Conservation (phyloP, 2,888 invertebrate genomes). For the Hoplodrina blanda region DNA sequence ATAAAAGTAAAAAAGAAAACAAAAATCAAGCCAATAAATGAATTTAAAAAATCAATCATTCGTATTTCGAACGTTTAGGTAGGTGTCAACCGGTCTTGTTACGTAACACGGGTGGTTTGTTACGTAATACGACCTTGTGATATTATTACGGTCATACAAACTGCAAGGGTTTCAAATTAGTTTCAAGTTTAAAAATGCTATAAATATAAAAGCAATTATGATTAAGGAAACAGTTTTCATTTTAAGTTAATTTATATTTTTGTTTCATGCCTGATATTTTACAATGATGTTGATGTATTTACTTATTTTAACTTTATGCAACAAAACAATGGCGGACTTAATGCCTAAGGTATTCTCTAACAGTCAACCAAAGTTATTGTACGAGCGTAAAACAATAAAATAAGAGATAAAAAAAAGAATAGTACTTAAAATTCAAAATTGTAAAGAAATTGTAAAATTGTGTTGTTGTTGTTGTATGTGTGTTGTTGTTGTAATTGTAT, state of each 20-base stretch:
- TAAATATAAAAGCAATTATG: background rate
- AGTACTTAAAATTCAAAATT: too few relatives aligned
- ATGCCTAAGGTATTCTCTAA: too few relatives aligned
- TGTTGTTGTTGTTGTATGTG: too few relatives aligned
- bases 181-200: conserved; percentile 17
- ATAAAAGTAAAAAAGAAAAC: conserved; percentile 28
- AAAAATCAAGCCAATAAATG: conserved; percentile 11
- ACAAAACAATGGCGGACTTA: too few relatives aligned
- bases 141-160: conserved; percentile 46
- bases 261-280: too few relatives aligned
- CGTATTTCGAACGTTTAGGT: conserved; percentile 42
- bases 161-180: conserved; percentile 53
- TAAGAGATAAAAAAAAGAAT: too few relatives aligned
- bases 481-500: too few relatives aligned
- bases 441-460: too few relatives aligned
- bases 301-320: too few relatives aligned
- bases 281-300: too few relatives aligned
- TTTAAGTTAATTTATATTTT: background rate
- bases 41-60: conserved; percentile 28
- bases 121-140: conserved; percentile 63
- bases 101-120: conserved; percentile 59
- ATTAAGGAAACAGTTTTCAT: conserved; percentile 2
- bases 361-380: too few relatives aligned
- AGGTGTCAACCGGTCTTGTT: conserved; percentile 51
- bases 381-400: too few relatives aligned